Conservation (phyloP, 2,797 vertebrate species). For the Macropodus opercularis region DNA sequence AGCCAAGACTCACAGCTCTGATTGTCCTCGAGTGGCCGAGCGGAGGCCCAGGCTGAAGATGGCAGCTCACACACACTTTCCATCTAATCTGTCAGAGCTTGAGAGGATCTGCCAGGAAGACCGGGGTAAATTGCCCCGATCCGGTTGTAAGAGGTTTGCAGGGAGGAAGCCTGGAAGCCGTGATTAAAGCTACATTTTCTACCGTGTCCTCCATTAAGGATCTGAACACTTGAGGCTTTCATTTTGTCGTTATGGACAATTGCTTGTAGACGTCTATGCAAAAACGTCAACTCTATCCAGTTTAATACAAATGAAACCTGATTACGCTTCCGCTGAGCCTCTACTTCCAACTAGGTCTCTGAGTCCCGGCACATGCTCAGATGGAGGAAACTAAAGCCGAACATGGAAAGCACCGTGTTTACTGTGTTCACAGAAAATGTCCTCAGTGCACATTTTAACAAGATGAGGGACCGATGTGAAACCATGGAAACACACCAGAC, state of each 20-base stretch:
- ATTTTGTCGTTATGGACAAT: not conserved
- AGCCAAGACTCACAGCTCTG: not conserved
- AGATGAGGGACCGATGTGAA: constrained; percentile 59
- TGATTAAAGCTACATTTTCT: not conserved
- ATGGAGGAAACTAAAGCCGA: constrained; percentile 12
- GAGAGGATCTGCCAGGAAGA: not conserved
- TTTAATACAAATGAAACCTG: not conserved
- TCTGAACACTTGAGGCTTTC: not conserved
- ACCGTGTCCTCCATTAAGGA: not conserved
- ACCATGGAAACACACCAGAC: constrained; percentile 74
- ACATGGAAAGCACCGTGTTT: constrained; percentile 6
- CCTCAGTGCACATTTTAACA: constrained; percentile 47
- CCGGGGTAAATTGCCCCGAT: not conserved
- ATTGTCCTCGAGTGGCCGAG: not conserved
- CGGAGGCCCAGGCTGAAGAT: not conserved
- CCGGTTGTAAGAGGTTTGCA: not conserved
- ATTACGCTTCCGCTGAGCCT: not conserved
- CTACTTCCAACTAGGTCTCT: not conserved
- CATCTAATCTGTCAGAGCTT: not conserved
- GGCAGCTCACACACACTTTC: not conserved
- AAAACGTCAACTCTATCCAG: too few relatives aligned
- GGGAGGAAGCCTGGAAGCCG: not conserved
- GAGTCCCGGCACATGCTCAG: not conserved
- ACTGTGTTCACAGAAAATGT: constrained; percentile 57
- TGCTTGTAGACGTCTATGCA: too few relatives aligned